These are phyloP conservation scores for Sphaerodactylus townsendi DNA, from an alignment of 2,113 vertebrate genomes.

Conservation along the genomic window DNA sequence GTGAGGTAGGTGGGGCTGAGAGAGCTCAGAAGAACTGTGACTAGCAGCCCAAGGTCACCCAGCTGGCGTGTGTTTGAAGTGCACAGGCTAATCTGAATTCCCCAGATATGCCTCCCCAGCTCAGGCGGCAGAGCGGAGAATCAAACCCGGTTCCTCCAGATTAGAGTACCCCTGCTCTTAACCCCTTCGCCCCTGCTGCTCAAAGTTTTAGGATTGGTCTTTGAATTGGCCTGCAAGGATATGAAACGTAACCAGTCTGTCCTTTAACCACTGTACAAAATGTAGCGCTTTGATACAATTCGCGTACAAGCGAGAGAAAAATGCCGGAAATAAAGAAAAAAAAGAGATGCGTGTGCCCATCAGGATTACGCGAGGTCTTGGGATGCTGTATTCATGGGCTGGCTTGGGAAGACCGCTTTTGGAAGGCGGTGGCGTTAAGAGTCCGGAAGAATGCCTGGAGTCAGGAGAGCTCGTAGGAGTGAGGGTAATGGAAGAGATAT, in stretches of 20 bases:
- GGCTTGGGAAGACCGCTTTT: slow-evolving; percentile 81
- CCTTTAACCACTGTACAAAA: slow-evolving; percentile 64
- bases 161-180: too few species aligned
- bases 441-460: slow-evolving; percentile 83
- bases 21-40: too few species aligned
- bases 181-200: neutral
- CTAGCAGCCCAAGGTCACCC: too few species aligned
- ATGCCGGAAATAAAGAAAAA: neutral
- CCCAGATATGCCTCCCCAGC: too few species aligned
- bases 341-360: slow-evolving; percentile 50
- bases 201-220: neutral
- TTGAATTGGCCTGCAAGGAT: neutral
- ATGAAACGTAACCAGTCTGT: neutral
- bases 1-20: too few species aligned
- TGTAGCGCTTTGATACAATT: slow-evolving; percentile 43
- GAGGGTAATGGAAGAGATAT: slow-evolving; percentile 90
- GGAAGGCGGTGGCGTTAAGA: slow-evolving; percentile 86
- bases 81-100: too few species aligned
- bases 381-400: slow-evolving; percentile 80
- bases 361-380: slow-evolving; percentile 84
- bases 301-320: slow-evolving; percentile 39
- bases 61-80: too few species aligned
- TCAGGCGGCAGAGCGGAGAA: too few species aligned
- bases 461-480: slow-evolving; percentile 88
- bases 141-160: too few species aligned